These are phyloP conservation scores for Dipodomys spectabilis DNA, from an alignment of 2,113 vertebrate genomes.

Conservation along the genomic window DNA sequence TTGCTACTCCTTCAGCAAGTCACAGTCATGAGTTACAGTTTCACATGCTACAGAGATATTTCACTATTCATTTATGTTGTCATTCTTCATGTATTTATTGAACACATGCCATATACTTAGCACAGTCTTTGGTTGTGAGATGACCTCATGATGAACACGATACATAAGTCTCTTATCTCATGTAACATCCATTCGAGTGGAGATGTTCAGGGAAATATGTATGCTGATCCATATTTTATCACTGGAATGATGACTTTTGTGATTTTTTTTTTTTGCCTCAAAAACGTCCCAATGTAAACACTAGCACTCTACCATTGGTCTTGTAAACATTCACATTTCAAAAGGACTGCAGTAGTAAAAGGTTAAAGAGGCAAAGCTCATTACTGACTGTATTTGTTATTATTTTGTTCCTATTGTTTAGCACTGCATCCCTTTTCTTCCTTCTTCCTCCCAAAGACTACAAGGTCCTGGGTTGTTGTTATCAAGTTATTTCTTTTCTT, in stretches of 20 bases:
- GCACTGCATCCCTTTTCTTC: background rate
- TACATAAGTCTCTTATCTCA: background rate
- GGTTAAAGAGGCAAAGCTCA: background rate
- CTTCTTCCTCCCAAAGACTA: background rate
- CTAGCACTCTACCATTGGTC: background rate
- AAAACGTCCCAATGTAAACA: background rate
- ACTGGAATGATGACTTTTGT: background rate
- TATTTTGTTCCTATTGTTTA: constrained; percentile 31
- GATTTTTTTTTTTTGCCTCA: constrained; percentile 2
- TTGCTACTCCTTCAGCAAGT: background rate
- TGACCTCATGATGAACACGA: background rate
- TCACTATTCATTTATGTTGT: background rate
- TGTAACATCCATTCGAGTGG: background rate
- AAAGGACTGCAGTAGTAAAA: background rate
- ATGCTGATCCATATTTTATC: background rate
- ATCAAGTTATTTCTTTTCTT: constrained; percentile 37
- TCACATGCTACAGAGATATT: background rate
- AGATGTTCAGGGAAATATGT: background rate
- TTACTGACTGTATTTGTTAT: background rate
- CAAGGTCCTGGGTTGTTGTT: background rate
- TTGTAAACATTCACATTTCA: constrained; percentile 15
- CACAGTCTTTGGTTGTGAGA: background rate
- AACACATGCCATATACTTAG: background rate
- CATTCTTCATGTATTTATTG: background rate
- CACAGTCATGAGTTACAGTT: background rate